A percentile compares a stretch with the other conserved stretches of the same genome.
These are phyloP conservation scores for Melitaea cinxia DNA, from an alignment of 1,140 invertebrate species.

Conservation along the genomic window DNA sequence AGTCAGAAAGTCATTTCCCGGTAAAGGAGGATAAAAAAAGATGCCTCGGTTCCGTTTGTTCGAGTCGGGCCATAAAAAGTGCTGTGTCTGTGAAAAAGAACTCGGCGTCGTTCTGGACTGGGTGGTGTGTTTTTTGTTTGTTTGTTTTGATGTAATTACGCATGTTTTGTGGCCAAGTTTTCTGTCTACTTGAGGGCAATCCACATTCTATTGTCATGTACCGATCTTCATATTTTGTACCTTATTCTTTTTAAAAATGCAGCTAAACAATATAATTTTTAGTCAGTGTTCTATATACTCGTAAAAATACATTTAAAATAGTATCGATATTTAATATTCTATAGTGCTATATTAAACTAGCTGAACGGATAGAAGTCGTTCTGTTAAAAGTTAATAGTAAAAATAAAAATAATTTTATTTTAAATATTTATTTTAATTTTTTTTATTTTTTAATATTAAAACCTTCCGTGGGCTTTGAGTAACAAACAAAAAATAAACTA, in stretches of 20 bases:
- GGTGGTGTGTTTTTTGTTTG: slow-evolving; percentile 27
- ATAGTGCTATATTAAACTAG: no score
- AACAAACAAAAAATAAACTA: no score
- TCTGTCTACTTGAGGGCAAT: slow-evolving; percentile 49
- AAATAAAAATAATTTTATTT: no score
- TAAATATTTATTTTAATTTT: no score
- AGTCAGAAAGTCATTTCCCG: slow-evolving; percentile 82
- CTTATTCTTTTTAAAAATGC: background rate
- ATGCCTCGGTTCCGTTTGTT: slow-evolving; percentile 61
- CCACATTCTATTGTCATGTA: slow-evolving; percentile 52
- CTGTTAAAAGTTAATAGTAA: no score
- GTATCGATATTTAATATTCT: no score
- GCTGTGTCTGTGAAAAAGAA: slow-evolving; percentile 39
- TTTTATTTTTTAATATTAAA: no score
- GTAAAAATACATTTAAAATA: no score
- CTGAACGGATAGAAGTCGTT: no score
- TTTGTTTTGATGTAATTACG: slow-evolving; percentile 47
- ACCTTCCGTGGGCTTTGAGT: no score
- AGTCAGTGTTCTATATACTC: no score
- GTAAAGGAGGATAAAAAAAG: slow-evolving; percentile 75
- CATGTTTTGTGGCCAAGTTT: slow-evolving; percentile 52
- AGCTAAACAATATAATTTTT: no score
- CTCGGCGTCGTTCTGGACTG: slow-evolving; percentile 17
- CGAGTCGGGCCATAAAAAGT: slow-evolving; percentile 52
- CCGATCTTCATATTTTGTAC: background rate